Evolutionary conservation across 2,113 vertebrate genomes (phyloP), one percentile per base, ranked within the genome.

Genomic region (Chitala chitala): DNA sequence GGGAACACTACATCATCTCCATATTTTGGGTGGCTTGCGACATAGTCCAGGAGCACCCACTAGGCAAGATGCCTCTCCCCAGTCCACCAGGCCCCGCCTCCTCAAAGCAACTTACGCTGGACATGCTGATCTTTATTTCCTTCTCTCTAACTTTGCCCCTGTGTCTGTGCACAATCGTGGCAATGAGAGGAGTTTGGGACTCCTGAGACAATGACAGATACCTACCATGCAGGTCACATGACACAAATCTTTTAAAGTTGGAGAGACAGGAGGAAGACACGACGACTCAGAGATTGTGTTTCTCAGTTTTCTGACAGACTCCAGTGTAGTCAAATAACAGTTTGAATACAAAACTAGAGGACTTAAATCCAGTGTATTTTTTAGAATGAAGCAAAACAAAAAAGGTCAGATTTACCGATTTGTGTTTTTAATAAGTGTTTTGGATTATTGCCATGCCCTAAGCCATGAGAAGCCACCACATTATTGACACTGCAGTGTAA

Each of bases 1-100:
- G 92, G 92, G 88, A 82, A 84, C 69, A 40, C 85, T 86, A 90
- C 86, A 69, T 56, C 54, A 89, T 85, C 85, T 82, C 87, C 84
- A 79, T 73, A 26, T 73, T 54, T 38, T 51, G 24, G 64, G 71
- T 65, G 77, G 75, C 46, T 72, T 5, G 17, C 31, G 65, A 64
- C 8, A 22, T 29, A 53, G 72, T 58, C 64, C 53, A 10, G 22
- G 24, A 44, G 22, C 36, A 38, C 22, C 50, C 51, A 10, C 20
- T 24, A 29, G 36, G 36, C 33, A 31, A 29, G 20, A 51, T 36
- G 53, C 24, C 54, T 26, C 46, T 24, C 42, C 65, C 42, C 64
- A 29, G n/a, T 13, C 36, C 31, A 24, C 8, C 80, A 71, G 78
- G 76, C 59, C 72, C 54, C 63, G n/a, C n/a, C n/a, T 74, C 75